Evolutionary conservation across 2,888 invertebrate genomes (phyloP).

Genomic region (Eilema depressum): DNA sequence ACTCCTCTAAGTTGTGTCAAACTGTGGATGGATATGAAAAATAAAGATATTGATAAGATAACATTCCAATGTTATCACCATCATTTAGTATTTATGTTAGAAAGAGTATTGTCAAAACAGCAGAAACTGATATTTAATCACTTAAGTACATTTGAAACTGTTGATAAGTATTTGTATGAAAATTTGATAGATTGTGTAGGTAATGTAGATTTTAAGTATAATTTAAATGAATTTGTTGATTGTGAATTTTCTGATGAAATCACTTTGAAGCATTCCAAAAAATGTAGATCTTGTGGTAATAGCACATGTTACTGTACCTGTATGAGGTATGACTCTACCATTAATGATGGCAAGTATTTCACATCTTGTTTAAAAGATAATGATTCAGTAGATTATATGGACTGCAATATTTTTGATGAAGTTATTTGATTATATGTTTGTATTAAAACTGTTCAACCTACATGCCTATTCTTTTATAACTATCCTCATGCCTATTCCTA

Average conservation of each 20-base stretch:
- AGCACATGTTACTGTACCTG: slow-evolving; percentile 77
- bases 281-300: slow-evolving; percentile 77
- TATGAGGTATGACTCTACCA: slow-evolving; percentile 68
- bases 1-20: slow-evolving; percentile 93
- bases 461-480: neutral
- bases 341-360: slow-evolving; percentile 73
- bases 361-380: slow-evolving; percentile 65
- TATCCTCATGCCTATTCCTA: no score
- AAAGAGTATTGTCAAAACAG: slow-evolving; percentile 91
- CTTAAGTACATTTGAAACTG: slow-evolving; percentile 89
- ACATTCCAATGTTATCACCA: slow-evolving; percentile 97
- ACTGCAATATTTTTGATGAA: slow-evolving; percentile 76
- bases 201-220: slow-evolving; percentile 49
- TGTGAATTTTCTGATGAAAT: slow-evolving; percentile 78
- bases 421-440: neutral
- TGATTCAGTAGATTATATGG: slow-evolving; percentile 77
- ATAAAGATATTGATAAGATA: slow-evolving; percentile 87
- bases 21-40: slow-evolving; percentile 92
- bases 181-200: slow-evolving; percentile 78
- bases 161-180: slow-evolving; percentile 90
- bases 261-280: slow-evolving; percentile 74
- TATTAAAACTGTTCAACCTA: neutral
- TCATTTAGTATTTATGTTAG: slow-evolving; percentile 98
- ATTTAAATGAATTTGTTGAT: slow-evolving; percentile 66
- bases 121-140: slow-evolving; percentile 93